Conservation (phyloP, 2,797 vertebrate genomes). For the Neolamprologus multifasciatus region DNA sequence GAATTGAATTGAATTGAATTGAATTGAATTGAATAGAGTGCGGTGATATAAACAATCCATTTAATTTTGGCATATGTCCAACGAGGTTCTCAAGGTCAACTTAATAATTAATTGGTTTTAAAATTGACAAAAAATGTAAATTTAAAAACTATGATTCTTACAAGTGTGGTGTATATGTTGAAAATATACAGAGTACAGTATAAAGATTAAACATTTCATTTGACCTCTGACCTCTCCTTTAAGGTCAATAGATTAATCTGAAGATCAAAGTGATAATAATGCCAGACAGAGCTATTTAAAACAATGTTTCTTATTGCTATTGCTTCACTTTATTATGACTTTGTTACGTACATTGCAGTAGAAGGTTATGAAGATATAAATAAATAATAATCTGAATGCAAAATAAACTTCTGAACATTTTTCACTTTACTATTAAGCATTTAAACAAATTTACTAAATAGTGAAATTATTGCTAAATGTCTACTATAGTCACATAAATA, state of each 20-base stretch:
- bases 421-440: background rate
- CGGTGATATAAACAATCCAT: background rate
- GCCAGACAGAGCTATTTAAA: background rate
- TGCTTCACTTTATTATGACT: background rate
- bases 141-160: background rate
- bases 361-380: background rate
- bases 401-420: background rate
- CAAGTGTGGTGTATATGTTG: background rate
- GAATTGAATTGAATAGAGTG: too few relatives aligned
- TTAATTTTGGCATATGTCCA: background rate
- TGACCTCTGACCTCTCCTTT: background rate
- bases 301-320: background rate
- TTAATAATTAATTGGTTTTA: background rate
- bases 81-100: background rate
- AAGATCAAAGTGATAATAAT: background rate
- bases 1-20: too few relatives aligned
- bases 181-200: background rate
- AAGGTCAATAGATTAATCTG: background rate
- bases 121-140: background rate
- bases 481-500: background rate
- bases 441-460: background rate
- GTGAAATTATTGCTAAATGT: background rate
- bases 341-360: background rate
- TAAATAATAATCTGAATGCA: background rate
- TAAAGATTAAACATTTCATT: background rate